phyloP scores from a whole-genome alignment of 2,797 vertebrate genomes.

The Strix occidentalis region DNA sequence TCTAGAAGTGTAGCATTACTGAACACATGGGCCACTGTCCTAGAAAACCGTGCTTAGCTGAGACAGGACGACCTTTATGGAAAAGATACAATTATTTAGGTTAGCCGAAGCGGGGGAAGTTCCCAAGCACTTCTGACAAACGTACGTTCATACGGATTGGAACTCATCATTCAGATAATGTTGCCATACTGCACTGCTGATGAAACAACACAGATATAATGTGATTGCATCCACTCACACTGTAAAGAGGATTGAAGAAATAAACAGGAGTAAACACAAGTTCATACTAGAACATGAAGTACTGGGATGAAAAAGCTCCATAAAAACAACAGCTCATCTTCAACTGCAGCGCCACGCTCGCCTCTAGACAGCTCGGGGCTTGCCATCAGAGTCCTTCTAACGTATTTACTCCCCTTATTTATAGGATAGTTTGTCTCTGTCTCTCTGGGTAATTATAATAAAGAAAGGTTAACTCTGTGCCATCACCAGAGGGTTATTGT shows the following conservation, averaged over 20 bases:
- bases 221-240: not conserved
- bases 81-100: not conserved
- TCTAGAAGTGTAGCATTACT: accelerated
- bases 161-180: accelerated
- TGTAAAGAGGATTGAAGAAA: not conserved
- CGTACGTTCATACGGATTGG: accelerated
- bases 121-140: not conserved
- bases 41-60: not conserved
- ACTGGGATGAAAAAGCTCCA: not conserved
- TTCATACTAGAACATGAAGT: not conserved
- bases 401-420: not conserved
- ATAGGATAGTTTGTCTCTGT: not conserved
- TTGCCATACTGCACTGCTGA: not conserved
- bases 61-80: not conserved
- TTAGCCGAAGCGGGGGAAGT: not conserved
- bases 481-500: not conserved
- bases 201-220: not conserved
- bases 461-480: not conserved
- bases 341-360: not conserved
- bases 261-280: not conserved
- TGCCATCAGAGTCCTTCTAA: not conserved
- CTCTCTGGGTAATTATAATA: not conserved
- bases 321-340: not conserved
- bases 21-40: not conserved
- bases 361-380: not conserved